Conservation (phyloP, 2,888 invertebrate genomes). For the Chloroclysta siterata region DNA sequence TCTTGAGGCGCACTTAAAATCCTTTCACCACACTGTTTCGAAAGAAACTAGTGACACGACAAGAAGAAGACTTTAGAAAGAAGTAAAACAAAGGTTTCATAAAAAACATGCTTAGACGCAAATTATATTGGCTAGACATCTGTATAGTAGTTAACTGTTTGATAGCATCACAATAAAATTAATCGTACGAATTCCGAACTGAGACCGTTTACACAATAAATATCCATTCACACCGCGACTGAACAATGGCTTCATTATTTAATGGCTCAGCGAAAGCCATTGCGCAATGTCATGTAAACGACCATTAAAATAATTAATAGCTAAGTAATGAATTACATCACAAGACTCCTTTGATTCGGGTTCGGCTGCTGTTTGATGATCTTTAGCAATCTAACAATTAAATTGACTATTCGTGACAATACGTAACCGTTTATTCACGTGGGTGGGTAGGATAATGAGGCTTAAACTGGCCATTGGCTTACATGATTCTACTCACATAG, state of each 20-base stretch:
- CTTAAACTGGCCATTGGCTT: not conserved
- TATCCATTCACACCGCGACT: slow-evolving; percentile 62
- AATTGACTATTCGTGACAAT: slow-evolving; percentile 3
- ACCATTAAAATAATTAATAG: slow-evolving; percentile 80
- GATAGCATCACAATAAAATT: slow-evolving; percentile 39
- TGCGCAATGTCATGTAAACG: slow-evolving; percentile 72
- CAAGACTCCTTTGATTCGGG: slow-evolving; percentile 53
- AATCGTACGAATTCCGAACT: slow-evolving; percentile 57
- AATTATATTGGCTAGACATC: too few species aligned
- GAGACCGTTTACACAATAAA: slow-evolving; percentile 67
- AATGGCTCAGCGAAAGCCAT: slow-evolving; percentile 73
- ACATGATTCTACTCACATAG: not conserved
- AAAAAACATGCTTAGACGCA: too few species aligned
- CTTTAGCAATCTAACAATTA: slow-evolving; percentile 2
- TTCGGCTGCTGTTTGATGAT: slow-evolving; percentile 16
- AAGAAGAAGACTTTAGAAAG: too few species aligned
- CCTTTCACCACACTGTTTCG: too few species aligned
- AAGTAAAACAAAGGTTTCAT: too few species aligned
- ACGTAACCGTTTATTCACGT: slow-evolving; percentile 6
- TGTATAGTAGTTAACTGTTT: slow-evolving; percentile 37
- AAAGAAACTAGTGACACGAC: too few species aligned
- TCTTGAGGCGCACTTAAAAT: too few species aligned
- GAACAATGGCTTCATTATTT: slow-evolving; percentile 79
- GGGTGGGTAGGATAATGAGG: slow-evolving; percentile 1
- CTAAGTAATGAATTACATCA: slow-evolving; percentile 74